Base-by-base conservation (phyloP, 2,797 vertebrate species). In the Loriculus beryllinus region DNA sequence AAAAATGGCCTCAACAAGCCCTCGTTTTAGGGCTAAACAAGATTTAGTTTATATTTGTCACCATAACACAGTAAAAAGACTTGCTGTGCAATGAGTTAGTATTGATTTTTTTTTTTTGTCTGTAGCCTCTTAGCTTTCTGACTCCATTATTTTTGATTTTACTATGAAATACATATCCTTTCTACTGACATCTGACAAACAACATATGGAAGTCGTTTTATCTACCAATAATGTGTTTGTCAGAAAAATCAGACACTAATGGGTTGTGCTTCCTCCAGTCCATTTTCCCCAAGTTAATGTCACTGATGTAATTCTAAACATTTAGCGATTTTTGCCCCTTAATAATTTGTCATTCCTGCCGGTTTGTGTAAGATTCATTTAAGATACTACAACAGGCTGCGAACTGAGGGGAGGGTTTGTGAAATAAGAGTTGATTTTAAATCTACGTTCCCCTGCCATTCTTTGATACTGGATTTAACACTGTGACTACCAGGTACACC, bases 101-200 rank as follows among this genome's bases (percentile, higher is more conserved):
- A 98, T 98, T 98, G 98, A 98, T 98, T 98, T 97, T 97, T 95
- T 95, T 42, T 67, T 85, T 92, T 81, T 54, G 90, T 96, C 96
- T 97, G 92, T 95, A 94, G 97, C 97, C 97, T 97, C 59, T 96
- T 97, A 94, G 94, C 97, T 98, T 98, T 98, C 98, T 97, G 97
- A 97, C 97, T 98, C 98, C 97, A 98, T 99, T 98, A 98, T 98
- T 99, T 98, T 98, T 98, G 97, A 98, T 98, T 99, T 99, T 98
- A 96, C 98, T 98, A 97, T 98, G 98, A 98, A 98, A 98, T 98
- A 97, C 97, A 97, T 98, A 97, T 98, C 98, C 98, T 94, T 98
- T 96, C 93, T 95, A 86, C 97, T 98, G 98, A 98, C 98, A 98
- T 98, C 98, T 98, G 98, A 98, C 98, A 99, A 98, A 98, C 98